phyloP scores from a whole-genome alignment of 1,140 invertebrate genomes.

The Amyelois transitella region DNA sequence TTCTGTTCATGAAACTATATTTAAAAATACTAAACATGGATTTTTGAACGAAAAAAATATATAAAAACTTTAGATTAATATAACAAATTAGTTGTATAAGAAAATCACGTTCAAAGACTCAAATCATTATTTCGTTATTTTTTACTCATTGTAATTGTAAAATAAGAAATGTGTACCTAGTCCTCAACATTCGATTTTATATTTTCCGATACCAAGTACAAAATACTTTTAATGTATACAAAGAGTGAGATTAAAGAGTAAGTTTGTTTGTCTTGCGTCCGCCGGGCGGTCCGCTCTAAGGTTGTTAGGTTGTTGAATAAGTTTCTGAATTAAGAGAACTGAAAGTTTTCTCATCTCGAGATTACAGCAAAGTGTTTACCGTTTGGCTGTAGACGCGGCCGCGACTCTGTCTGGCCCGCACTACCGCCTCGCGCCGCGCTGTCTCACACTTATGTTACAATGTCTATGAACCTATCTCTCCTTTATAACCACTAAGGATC shows the following conservation, averaged over 20 bases:
- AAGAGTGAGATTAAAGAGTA: constrained; percentile 59
- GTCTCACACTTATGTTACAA: constrained; percentile 29
- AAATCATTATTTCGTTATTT: too few species aligned
- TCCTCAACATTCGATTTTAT: neutral
- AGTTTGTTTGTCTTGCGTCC: constrained; percentile 68
- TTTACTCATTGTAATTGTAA: too few species aligned
- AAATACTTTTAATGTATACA: constrained; percentile 41
- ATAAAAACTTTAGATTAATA: too few species aligned
- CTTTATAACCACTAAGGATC: constrained; percentile 37
- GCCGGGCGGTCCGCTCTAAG: constrained; percentile 67
- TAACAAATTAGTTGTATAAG: too few species aligned
- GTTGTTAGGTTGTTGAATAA: constrained; percentile 74
- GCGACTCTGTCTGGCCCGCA: too few species aligned
- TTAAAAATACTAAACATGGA: too few species aligned
- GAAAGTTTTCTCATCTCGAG: constrained; percentile 76
- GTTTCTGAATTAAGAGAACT: constrained; percentile 76
- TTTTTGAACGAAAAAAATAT: too few species aligned
- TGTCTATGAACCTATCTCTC: neutral
- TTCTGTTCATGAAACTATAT: too few species aligned
- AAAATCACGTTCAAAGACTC: too few species aligned
- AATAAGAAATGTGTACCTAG: too few species aligned
- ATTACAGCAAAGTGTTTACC: constrained; percentile 76
- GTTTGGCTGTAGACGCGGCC: constrained; percentile 68
- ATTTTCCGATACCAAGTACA: neutral
- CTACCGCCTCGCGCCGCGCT: constrained; percentile 22